Conservation (phyloP, 2,888 invertebrate genomes). For the Calameuta idolon region DNA sequence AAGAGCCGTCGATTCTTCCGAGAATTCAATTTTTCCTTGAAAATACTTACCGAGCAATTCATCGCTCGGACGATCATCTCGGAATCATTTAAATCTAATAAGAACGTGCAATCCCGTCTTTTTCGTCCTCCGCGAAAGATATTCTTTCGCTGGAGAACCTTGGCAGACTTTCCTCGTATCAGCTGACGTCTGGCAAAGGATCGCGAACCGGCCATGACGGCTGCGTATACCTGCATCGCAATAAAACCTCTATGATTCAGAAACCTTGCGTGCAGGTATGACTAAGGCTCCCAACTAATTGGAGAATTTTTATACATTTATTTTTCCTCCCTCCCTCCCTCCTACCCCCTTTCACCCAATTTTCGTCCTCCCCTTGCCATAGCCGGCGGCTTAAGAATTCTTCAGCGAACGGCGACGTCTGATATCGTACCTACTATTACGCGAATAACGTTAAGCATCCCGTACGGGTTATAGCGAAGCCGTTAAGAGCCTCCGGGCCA, state of each 20-base stretch:
- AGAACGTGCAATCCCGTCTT: background rate
- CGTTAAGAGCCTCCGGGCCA: conserved; percentile 3
- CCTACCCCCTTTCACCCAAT: conserved; percentile 15
- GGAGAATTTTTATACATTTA: background rate
- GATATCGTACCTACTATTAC: background rate
- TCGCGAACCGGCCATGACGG: background rate
- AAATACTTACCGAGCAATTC: background rate
- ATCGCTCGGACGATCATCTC: background rate
- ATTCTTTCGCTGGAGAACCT: background rate
- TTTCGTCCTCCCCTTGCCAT: background rate
- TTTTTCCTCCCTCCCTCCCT: background rate
- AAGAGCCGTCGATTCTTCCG: background rate
- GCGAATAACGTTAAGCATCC: background rate
- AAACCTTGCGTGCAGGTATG: conserved; percentile 26
- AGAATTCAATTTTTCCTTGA: background rate
- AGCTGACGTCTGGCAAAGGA: background rate
- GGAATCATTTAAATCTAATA: background rate
- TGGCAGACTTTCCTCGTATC: background rate
- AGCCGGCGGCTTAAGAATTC: background rate
- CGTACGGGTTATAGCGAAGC: background rate
- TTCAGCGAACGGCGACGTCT: background rate
- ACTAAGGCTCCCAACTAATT: conserved; percentile 11
- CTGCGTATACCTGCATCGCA: conserved; percentile 2
- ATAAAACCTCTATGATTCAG: conserved; percentile 24
- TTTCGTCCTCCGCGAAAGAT: background rate